These are phyloP conservation scores for Thysanoteuthis rhombus DNA, from an alignment of 2,888 invertebrate genomes.

Conservation along the genomic window DNA sequence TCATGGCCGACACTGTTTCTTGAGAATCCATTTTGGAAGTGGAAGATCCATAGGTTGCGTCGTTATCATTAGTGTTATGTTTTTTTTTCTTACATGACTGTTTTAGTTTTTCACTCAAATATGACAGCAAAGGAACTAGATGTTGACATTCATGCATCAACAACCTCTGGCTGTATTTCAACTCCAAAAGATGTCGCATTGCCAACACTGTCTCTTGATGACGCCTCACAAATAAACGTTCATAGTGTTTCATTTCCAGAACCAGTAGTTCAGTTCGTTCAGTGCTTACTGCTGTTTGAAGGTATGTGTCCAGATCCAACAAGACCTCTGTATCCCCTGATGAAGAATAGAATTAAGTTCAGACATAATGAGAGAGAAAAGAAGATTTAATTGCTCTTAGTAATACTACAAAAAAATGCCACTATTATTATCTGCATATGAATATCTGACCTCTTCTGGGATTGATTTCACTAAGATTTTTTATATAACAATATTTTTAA, in stretches of 20 bases:
- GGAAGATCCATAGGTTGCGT: not conserved
- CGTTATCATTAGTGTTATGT: too few relatives aligned
- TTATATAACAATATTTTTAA: too few relatives aligned
- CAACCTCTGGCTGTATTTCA: constrained; percentile 53
- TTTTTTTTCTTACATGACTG: not conserved
- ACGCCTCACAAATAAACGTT: constrained; percentile 61
- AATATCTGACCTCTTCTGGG: too few relatives aligned
- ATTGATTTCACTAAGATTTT: too few relatives aligned
- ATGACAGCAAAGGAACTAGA: constrained; percentile 55
- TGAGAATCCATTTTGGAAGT: not conserved
- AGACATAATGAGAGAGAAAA: too few relatives aligned
- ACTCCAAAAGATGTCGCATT: constrained; percentile 59
- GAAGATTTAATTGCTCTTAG: too few relatives aligned
- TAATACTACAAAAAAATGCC: too few relatives aligned
- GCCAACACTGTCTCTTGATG: constrained; percentile 63
- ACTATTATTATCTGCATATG: too few relatives aligned
- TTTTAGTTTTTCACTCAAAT: constrained; percentile 45
- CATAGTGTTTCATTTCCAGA: constrained; percentile 66
- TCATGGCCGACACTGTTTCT: not conserved
- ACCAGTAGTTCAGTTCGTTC: constrained; percentile 63
- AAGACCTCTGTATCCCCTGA: constrained; percentile 62
- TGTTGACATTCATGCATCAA: constrained; percentile 46
- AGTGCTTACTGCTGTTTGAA: constrained; percentile 63
- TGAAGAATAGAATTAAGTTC: not conserved
- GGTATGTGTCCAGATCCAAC: constrained; percentile 61